Conservation (phyloP, 2,113 vertebrate species). For the Perognathus longimembris region DNA sequence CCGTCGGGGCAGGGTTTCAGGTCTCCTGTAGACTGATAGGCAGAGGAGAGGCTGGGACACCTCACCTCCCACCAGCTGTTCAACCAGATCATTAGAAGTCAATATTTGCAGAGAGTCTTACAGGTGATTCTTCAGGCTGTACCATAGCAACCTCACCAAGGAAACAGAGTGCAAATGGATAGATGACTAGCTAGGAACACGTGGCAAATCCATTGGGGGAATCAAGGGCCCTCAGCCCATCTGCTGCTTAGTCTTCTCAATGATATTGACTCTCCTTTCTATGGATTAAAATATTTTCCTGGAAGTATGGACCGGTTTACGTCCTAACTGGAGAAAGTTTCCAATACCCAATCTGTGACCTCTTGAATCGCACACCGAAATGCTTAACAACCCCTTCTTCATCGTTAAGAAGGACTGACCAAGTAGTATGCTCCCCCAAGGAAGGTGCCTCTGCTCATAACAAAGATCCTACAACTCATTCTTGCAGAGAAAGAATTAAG, state of each 20-base stretch:
- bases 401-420: not conserved
- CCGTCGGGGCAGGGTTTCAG: not conserved
- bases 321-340: constrained; percentile 4
- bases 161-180: not conserved
- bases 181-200: not conserved
- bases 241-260: not conserved
- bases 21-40: not conserved
- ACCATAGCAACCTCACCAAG: not conserved
- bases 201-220: not conserved
- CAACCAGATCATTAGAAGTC: not conserved
- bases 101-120: not conserved
- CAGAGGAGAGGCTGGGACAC: not conserved
- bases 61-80: not conserved
- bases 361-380: not conserved
- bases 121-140: not conserved
- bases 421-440: not conserved
- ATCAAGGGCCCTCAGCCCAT: not conserved
- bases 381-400: not conserved
- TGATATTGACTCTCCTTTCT: not conserved
- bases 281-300: not conserved
- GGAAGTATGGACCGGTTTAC: not conserved
- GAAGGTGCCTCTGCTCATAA: not conserved
- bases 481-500: not conserved
- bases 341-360: not conserved
- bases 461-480: not conserved